A percentile compares a stretch with the other conserved stretches of the same genome.
Conservation (phyloP, 2,113 vertebrate genomes). For the Anhinga rufa region DNA sequence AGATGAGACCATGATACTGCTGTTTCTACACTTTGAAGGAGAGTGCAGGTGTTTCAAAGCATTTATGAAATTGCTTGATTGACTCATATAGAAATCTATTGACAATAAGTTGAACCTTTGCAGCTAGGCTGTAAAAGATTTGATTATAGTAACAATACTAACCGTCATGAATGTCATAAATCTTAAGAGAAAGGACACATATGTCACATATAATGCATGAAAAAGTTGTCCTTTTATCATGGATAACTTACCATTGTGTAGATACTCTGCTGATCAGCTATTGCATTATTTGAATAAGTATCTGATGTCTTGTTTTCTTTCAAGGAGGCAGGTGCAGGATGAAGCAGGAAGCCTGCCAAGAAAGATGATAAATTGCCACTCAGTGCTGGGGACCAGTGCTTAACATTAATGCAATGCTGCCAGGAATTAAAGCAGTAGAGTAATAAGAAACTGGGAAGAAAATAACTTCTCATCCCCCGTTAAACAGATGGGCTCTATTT, state of each 20-base stretch:
- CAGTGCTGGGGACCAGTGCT: slow-evolving; percentile 59
- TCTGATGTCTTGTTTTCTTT: slow-evolving; percentile 79
- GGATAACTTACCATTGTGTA: slow-evolving; percentile 81
- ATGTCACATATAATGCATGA: slow-evolving; percentile 71
- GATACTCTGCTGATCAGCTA: slow-evolving; percentile 76
- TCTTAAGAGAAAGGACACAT: slow-evolving; percentile 77
- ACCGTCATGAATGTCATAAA: slow-evolving; percentile 75
- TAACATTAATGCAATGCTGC: slow-evolving; percentile 49
- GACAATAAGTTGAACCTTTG: slow-evolving; percentile 72
- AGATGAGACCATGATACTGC: slow-evolving; percentile 47
- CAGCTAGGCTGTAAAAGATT: slow-evolving; percentile 69
- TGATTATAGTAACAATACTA: slow-evolving; percentile 76
- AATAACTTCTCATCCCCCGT: slow-evolving; percentile 34
- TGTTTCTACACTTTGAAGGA: slow-evolving; percentile 49
- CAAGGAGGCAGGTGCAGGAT: slow-evolving; percentile 81
- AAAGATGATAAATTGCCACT: slow-evolving; percentile 79
- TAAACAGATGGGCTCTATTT: slow-evolving; percentile 10
- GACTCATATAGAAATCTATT: slow-evolving; percentile 61
- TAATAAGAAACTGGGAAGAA: slow-evolving; percentile 61
- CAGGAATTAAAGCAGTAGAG: slow-evolving; percentile 53
- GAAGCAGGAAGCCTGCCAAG: slow-evolving; percentile 83
- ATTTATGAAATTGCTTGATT: slow-evolving; percentile 73
- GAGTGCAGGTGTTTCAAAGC: slow-evolving; percentile 72
- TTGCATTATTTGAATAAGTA: slow-evolving; percentile 81
- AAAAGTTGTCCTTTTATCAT: slow-evolving; percentile 75